Percentiles rank a stretch among this genome's conserved stretches.
phyloP scores from a whole-genome alignment of 2,113 vertebrate genomes.

The Paradisaea rubra region DNA sequence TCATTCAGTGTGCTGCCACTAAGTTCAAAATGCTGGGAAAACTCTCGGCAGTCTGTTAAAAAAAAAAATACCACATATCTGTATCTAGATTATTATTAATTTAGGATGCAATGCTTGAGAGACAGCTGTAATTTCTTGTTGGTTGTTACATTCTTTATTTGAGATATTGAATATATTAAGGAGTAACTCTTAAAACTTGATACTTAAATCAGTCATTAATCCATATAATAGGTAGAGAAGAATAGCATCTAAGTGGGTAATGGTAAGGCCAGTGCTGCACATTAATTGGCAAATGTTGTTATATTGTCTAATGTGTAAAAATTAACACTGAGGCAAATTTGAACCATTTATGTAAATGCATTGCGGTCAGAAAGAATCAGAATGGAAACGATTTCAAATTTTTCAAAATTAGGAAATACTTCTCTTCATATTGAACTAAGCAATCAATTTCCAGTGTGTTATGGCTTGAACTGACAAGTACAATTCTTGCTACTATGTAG shows the following conservation, averaged over 20 bases:
- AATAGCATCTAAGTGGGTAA: neutral
- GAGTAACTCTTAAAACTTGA: neutral
- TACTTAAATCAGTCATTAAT: neutral
- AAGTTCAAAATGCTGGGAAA: neutral
- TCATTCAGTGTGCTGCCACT: neutral
- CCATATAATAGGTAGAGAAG: neutral
- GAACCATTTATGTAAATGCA: neutral
- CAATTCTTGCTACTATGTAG: neutral
- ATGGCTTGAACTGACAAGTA: neutral
- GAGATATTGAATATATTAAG: neutral
- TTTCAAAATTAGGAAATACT: neutral
- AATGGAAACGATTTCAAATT: neutral
- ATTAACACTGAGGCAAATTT: neutral
- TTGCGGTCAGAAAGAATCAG: neutral
- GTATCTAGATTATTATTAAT: neutral
- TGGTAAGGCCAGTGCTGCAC: neutral
- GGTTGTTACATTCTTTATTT: neutral
- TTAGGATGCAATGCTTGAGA: neutral
- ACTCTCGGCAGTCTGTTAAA: neutral
- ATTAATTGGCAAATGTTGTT: neutral
- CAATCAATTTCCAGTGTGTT: neutral
- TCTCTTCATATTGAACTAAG: neutral
- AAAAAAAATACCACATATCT: neutral
- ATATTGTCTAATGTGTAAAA: neutral
- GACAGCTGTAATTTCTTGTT: neutral